A percentile compares a stretch with the other conserved stretches of the same genome.
phyloP scores from a whole-genome alignment of 2,888 invertebrate genomes.

The Spisula solida region DNA sequence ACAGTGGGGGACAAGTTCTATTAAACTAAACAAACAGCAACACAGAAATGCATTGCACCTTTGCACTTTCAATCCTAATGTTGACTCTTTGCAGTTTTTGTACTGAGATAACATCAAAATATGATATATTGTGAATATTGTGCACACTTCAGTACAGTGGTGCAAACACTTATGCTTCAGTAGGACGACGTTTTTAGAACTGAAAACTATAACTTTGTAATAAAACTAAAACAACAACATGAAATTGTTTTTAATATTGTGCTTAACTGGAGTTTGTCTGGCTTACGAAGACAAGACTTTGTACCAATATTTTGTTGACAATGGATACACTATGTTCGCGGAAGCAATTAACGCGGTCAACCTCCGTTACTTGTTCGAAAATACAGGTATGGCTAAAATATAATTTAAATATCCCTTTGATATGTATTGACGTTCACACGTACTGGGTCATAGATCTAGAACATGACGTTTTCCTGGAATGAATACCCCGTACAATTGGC shows the following conservation, averaged over 20 bases:
- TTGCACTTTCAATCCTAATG: neutral
- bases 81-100: neutral
- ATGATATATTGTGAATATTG: neutral
- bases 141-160: no score
- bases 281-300: slow-evolving; percentile 66
- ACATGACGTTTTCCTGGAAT: no score
- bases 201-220: neutral
- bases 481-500: no score
- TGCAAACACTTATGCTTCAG: neutral
- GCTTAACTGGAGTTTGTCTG: slow-evolving; percentile 22
- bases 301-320: slow-evolving; percentile 51
- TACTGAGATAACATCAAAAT: neutral
- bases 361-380: neutral
- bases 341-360: slow-evolving; percentile 37
- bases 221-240: neutral
- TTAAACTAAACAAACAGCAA: neutral
- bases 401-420: no score
- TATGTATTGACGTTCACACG: no score
- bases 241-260: slow-evolving; percentile 20
- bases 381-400: neutral
- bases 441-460: no score
- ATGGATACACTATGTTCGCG: slow-evolving; percentile 32
- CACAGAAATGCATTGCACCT: neutral
- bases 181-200: neutral
- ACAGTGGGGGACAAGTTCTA: no score